Conservation (phyloP, 2,113 vertebrate species). For the Vimba vimba region DNA sequence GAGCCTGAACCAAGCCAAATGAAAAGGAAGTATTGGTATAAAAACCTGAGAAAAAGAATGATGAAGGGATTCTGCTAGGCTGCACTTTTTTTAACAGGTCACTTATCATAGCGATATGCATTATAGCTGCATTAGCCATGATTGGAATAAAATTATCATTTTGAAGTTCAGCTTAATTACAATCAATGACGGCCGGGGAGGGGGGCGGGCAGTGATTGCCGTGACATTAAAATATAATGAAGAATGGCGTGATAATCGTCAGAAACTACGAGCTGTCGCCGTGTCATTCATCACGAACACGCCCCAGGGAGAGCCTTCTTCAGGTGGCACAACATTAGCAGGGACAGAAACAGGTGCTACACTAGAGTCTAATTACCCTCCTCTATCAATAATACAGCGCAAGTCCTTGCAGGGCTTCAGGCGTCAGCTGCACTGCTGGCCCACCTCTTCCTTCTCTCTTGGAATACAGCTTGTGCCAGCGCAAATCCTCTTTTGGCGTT, state of each 20-base stretch:
- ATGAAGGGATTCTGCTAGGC: slow-evolving; percentile 26
- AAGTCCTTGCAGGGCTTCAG: slow-evolving; percentile 68
- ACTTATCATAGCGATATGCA: slow-evolving; percentile 52
- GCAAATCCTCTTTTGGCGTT: no score
- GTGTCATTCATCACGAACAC: slow-evolving; percentile 67
- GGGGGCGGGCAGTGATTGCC: slow-evolving; percentile 67
- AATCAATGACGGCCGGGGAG: slow-evolving; percentile 61
- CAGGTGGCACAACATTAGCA: slow-evolving; percentile 69
- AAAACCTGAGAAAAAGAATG: slow-evolving; percentile 13
- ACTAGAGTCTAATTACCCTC: slow-evolving; percentile 75
- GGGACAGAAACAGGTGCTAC: slow-evolving; percentile 78
- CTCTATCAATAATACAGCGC: slow-evolving; percentile 77
- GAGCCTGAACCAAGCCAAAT: neutral
- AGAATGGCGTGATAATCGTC: slow-evolving; percentile 67
- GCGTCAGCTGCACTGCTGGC: slow-evolving; percentile 64
- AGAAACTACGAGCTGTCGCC: slow-evolving; percentile 71
- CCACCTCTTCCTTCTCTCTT: slow-evolving; percentile 56
- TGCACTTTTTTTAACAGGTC: slow-evolving; percentile 38
- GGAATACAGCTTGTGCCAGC: neutral
- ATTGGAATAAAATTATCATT: slow-evolving; percentile 57
- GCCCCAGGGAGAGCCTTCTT: slow-evolving; percentile 65
- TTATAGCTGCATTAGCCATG: slow-evolving; percentile 55
- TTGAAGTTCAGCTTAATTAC: slow-evolving; percentile 59
- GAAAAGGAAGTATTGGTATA: neutral
- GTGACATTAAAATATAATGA: slow-evolving; percentile 74